Evolutionary conservation across 1,140 invertebrate genomes (phyloP).

Genomic region (Drosophila micromelanica): DNA sequence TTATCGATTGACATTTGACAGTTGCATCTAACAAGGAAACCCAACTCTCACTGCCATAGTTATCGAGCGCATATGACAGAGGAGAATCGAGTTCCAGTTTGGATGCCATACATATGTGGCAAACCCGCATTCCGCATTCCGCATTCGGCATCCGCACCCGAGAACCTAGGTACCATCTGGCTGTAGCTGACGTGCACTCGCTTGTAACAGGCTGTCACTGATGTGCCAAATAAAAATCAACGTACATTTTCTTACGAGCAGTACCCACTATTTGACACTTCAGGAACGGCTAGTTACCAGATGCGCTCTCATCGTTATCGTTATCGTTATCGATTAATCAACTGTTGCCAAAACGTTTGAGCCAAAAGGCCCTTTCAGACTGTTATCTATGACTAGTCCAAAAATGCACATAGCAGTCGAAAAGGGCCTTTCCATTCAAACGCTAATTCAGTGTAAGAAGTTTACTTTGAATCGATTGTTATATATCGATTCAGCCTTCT

Average conservation of each 20-base stretch:
- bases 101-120: constrained; percentile 31
- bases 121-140: neutral
- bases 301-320: constrained; percentile 17
- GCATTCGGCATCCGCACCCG: neutral
- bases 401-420: constrained; percentile 42
- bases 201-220: constrained; percentile 54
- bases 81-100: constrained; percentile 57
- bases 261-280: constrained; percentile 54
- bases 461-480: neutral
- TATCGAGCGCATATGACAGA: constrained; percentile 40
- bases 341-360: constrained; percentile 21
- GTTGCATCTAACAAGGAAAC: constrained; percentile 44
- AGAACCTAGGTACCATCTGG: neutral
- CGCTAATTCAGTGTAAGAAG: neutral
- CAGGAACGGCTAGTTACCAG: constrained; percentile 58
- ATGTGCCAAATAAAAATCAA: constrained; percentile 54
- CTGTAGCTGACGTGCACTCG: constrained; percentile 11
- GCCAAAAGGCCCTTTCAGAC: constrained; percentile 50
- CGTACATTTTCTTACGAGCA: constrained; percentile 20
- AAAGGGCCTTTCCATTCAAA: constrained; percentile 37
- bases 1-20: neutral
- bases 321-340: neutral
- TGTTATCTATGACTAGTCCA: constrained; percentile 37
- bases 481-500: neutral
- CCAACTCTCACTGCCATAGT: constrained; percentile 47